These are phyloP conservation scores for Danionella cerebrum DNA, from an alignment of 2,113 vertebrate genomes.

Conservation along the genomic window DNA sequence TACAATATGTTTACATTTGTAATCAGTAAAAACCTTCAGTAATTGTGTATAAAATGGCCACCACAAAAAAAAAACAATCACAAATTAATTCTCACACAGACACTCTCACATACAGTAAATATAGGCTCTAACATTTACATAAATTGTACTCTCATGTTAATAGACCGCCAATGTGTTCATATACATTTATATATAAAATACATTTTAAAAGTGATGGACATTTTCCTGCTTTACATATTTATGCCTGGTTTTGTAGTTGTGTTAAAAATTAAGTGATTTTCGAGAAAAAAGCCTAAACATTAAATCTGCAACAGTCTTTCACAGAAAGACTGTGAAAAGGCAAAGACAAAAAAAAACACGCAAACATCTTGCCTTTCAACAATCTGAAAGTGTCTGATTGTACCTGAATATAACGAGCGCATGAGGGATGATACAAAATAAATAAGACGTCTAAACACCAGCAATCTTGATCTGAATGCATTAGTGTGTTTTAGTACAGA, in stretches of 20 bases:
- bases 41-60: constrained; percentile 60
- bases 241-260: constrained; percentile 44
- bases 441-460: constrained; percentile 5
- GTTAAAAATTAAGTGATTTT: no score
- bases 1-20: constrained; percentile 58
- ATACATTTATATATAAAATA: constrained; percentile 67
- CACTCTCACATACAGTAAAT: no score
- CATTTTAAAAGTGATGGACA: constrained; percentile 63
- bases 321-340: constrained; percentile 85
- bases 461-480: neutral
- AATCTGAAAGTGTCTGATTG: no score
- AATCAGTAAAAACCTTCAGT: constrained; percentile 72
- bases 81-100: constrained; percentile 49
- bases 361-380: constrained; percentile 28
- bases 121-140: constrained; percentile 58
- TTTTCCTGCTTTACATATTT: constrained; percentile 48
- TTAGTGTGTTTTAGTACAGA: neutral
- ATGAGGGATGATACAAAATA: constrained; percentile 34
- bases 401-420: constrained; percentile 36
- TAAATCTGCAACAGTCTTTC: constrained; percentile 74
- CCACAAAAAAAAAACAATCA: constrained; percentile 58
- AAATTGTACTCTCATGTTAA: constrained; percentile 54
- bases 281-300: constrained; percentile 61
- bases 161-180: constrained; percentile 56
- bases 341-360: constrained; percentile 43